Percentiles rank a stretch among this genome's conserved stretches.
These are phyloP conservation scores for Pipra filicauda DNA, from an alignment of 2,113 vertebrate species.

Conservation along the genomic window DNA sequence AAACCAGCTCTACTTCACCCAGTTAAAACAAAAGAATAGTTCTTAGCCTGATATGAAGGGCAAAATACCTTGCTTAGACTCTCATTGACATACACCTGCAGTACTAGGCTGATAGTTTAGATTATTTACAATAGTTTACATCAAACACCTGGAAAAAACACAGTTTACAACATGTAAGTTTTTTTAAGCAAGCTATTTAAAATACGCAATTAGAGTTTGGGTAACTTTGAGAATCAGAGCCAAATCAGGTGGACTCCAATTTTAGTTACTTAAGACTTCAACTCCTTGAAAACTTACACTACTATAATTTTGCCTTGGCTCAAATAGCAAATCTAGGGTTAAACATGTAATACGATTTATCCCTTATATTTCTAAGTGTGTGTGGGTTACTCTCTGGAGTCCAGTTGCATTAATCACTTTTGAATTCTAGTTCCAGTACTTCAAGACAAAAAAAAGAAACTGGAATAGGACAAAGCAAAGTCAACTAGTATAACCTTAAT, in stretches of 20 bases:
- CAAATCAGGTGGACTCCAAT: background rate
- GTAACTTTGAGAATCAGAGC: background rate
- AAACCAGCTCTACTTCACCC: background rate
- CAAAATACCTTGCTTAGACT: background rate
- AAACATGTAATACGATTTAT: background rate
- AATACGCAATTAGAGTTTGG: background rate
- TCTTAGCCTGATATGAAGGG: background rate
- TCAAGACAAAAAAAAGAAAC: background rate
- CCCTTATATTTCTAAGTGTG: background rate
- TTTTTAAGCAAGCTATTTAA: background rate
- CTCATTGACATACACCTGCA: background rate
- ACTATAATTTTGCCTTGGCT: background rate
- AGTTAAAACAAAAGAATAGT: background rate
- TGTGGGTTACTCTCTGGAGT: background rate
- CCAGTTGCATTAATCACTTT: background rate
- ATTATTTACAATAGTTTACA: background rate
- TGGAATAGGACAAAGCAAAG: background rate
- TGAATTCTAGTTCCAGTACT: background rate
- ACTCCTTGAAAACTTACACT: background rate
- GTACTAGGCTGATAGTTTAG: background rate
- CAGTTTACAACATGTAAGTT: background rate
- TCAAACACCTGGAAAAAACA: background rate
- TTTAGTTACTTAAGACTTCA: background rate
- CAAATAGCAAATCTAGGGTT: background rate
- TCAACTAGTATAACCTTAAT: background rate